Evolutionary conservation across 2,113 vertebrate genomes (phyloP).

Genomic region (Elanus axillaris): DNA sequence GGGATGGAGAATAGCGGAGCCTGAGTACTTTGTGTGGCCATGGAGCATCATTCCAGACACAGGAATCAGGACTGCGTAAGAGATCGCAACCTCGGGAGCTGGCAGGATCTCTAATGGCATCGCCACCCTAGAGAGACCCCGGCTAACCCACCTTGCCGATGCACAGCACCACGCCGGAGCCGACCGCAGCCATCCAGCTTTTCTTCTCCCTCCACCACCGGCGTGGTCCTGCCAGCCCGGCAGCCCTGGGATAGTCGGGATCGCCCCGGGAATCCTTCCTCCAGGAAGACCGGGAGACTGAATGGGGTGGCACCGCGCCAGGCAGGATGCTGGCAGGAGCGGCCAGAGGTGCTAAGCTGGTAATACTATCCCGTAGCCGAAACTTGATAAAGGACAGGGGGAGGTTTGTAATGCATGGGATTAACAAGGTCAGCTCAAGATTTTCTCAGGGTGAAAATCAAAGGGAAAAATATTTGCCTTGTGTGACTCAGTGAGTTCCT

Average conservation of each 20-base stretch:
- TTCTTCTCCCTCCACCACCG: neutral
- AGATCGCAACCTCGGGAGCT: neutral
- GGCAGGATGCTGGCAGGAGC: conserved; percentile 46
- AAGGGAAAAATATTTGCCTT: conserved; percentile 43
- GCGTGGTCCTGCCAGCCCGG: neutral
- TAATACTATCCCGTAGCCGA: neutral
- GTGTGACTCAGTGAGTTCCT: conserved; percentile 45
- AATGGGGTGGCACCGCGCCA: neutral
- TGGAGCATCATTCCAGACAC: neutral
- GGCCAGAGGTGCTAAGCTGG: neutral
- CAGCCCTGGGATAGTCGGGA: neutral
- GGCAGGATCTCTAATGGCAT: neutral
- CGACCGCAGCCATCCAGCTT: fast-evolving
- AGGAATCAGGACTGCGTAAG: fast-evolving
- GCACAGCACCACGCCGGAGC: neutral
- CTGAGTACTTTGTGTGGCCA: neutral
- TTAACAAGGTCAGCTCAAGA: conserved; percentile 31
- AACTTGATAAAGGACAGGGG: neutral
- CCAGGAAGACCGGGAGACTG: neutral
- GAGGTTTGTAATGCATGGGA: neutral
- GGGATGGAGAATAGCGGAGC: neutral
- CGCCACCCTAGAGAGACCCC: neutral
- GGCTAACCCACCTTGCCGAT: fast-evolving
- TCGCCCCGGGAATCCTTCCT: neutral
- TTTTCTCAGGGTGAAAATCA: conserved; percentile 58